Base-by-base conservation (phyloP, 2,113 vertebrate species). In the Podilymbus podiceps region DNA sequence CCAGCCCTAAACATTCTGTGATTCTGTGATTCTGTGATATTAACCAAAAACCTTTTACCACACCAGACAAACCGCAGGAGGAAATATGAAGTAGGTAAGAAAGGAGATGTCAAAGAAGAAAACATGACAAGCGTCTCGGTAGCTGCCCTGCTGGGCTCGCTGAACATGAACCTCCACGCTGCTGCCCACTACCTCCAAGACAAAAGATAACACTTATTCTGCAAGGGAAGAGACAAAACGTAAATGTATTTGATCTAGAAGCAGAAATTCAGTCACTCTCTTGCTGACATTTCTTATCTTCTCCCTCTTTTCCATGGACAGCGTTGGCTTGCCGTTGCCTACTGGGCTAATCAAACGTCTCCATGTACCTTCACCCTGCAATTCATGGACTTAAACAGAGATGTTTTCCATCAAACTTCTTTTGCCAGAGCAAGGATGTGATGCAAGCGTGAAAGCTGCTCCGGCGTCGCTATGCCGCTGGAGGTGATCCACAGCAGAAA, bases 321-420 rank as follows among this genome's bases (percentile, higher is more conserved):
- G n/a, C 33, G 56, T 58, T n/a, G 53, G 30, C 49, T 12, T 16
- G 53, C 33, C 1, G 0, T 15, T 42, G 31, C 52, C 74, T 4
- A 0, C 67, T 3, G 2, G 15, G 55, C 19, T 6, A 5, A 28
- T 33, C 46, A 8, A 19, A 2, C 2, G 0, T 3, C 28, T 50
- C 72, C 11, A 2, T 0, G 1, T 3, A 15, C 24, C 52, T 46
- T 2, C 28, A 4, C 8, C 5, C 38, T 21, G 12, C 11, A 28
- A 12, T 1, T 46, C 63, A 24, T 0, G 7, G 59, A 14, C 52
- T 67, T 40, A 14, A 5, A 27, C 28, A 40, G 16, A 55, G 52
- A 27, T 3, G 3, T 31, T 56, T 40, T 4, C 49, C 22, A 15
- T 3, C 66, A 35, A 55, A 5, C 17, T 35, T 12, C 35, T 40